Percentiles rank a stretch among this genome's conserved stretches.
Conservation (phyloP, 1,140 invertebrate genomes). For the Leptonema lineaticorne region DNA sequence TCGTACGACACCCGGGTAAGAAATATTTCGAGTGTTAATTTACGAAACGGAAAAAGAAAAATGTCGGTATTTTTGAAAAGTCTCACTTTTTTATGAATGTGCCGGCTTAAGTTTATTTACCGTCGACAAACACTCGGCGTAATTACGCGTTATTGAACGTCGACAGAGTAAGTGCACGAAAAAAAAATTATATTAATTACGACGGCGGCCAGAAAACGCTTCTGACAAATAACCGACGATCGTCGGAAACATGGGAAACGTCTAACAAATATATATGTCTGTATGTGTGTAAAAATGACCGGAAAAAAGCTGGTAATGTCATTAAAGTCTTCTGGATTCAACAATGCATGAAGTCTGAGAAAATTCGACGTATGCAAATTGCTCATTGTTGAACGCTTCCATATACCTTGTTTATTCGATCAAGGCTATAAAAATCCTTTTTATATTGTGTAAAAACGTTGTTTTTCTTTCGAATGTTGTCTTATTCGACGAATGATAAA, state of each 20-base stretch:
- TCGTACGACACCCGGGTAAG: too few species aligned
- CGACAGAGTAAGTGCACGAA: too few species aligned
- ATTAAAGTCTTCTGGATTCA: neutral
- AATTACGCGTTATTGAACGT: neutral
- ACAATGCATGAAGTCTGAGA: slow-evolving; percentile 9
- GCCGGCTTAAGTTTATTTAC: neutral
- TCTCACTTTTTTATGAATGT: neutral
- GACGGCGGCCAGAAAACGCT: too few species aligned
- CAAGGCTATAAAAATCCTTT: too few species aligned
- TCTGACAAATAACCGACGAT: too few species aligned
- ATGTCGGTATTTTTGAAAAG: too few species aligned
- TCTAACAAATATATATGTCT: too few species aligned
- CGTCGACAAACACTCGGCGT: neutral
- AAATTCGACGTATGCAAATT: slow-evolving; percentile 3
- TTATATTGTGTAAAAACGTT: too few species aligned
- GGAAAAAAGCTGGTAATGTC: neutral
- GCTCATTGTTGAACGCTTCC: slow-evolving; percentile 1
- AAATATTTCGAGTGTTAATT: too few species aligned
- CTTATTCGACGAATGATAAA: neutral
- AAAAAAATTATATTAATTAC: too few species aligned
- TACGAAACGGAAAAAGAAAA: too few species aligned
- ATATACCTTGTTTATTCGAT: neutral
- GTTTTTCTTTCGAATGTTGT: too few species aligned
- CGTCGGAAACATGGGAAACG: neutral
- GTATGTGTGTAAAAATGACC: neutral